Evolutionary conservation across 2,888 invertebrate genomes (phyloP), one percentile per base, ranked within the genome.

Genomic region (Drosophila robusta): DNA sequence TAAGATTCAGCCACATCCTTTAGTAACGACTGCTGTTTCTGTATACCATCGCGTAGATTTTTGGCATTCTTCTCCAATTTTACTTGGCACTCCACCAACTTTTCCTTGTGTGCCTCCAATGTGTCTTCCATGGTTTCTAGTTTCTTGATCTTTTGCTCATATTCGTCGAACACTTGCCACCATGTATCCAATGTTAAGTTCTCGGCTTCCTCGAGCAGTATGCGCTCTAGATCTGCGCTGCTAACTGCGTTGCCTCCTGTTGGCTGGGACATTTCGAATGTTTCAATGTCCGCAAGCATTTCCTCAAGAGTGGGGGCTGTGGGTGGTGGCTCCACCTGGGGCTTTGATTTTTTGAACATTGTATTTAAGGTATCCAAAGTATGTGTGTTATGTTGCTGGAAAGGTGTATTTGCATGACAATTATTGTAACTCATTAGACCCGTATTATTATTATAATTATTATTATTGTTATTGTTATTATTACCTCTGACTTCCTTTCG

Each of bases 91-190:
- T 82, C 80, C 61, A 89, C 78, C 4, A 92, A 63, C 47, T 90
- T 90, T 0, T 83, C 58, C 57, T 85, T 89, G 18, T 89, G 87
- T 1, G 75, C 75, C 14, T 89, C 89, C 7, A 91, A 76, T 67
- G 80, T 75, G 5, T 55, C 84, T 49, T 87, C 79, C 47, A 91
- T 76, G n/a, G 70, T 73, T 24, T 80, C 80, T 14, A 92, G 68
- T 51, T 89, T 87, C 4, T 89, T 80, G 0, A 91, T 78, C 70
- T 92, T 91, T 11, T 80, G 82, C 2, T 91, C 87, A 51, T 92
- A 92, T 22, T 86, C 86, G 60, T 92, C 92, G 51, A 92, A 92
- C 0, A 86, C 66, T 39, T 88, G 80, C 92, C 92, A 92, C 92
- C 92, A 92, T 0, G 89, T 85, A 0, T 84, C 65, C 1, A 88